Percentiles rank a stretch among this genome's conserved stretches.
phyloP scores from a whole-genome alignment of 2,797 vertebrate genomes.

The Scomberomorus guttatus region DNA sequence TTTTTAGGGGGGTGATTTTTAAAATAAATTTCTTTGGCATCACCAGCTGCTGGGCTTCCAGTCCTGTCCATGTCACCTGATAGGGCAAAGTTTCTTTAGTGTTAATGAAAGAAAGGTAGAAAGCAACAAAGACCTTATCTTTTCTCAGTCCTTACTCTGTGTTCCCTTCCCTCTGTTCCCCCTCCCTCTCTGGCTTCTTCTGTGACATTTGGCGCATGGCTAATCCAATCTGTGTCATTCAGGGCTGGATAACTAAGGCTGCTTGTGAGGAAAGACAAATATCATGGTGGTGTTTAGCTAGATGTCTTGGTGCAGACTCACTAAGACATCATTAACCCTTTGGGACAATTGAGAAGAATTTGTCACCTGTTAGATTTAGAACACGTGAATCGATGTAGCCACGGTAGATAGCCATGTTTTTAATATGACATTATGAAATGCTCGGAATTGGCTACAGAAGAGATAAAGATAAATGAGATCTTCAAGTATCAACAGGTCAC shows the following conservation, averaged over 20 bases:
- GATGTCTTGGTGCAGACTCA: slow-evolving; percentile 55
- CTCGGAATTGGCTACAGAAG: slow-evolving; percentile 1
- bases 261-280: slow-evolving; percentile 75
- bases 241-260: slow-evolving; percentile 63
- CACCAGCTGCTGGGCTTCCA: neutral
- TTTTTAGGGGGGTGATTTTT: slow-evolving; percentile 16
- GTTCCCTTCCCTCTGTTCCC: slow-evolving; percentile 24
- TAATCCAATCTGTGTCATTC: slow-evolving; percentile 83
- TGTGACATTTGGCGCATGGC: slow-evolving; percentile 79
- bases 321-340: slow-evolving; percentile 61
- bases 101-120: slow-evolving; percentile 57
- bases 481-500: slow-evolving; percentile 29
- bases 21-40: slow-evolving; percentile 35
- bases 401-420: neutral
- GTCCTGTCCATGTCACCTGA: slow-evolving; percentile 29
- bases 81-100: slow-evolving; percentile 48
- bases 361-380: slow-evolving; percentile 31
- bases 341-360: slow-evolving; percentile 29
- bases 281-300: slow-evolving; percentile 60
- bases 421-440: slow-evolving; percentile 4
- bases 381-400: neutral
- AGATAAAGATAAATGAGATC: slow-evolving; percentile 19
- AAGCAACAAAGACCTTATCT: slow-evolving; percentile 76
- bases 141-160: slow-evolving; percentile 63
- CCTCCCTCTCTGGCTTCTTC: slow-evolving; percentile 50